phyloP scores from a whole-genome alignment of 35 echinoderm and acorn worm genomes.

The Amphiura filiformis region DNA sequence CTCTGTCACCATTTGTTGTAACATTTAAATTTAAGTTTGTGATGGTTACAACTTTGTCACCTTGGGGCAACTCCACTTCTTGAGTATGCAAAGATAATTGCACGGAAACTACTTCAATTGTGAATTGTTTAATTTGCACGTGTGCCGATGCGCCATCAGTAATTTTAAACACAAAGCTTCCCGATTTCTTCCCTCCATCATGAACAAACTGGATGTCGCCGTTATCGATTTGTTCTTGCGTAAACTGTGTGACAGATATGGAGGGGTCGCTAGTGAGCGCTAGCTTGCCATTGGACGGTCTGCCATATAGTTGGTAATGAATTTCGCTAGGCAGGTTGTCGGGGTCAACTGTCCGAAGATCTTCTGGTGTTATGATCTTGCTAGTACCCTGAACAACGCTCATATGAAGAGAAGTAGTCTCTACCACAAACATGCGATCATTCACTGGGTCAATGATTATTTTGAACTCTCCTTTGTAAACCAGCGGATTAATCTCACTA shows the following conservation, averaged over 20 bases:
- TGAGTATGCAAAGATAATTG: constrained; percentile 14
- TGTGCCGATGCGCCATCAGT: constrained; percentile 71
- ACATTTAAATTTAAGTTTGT: constrained; percentile 45
- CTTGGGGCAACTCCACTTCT: constrained; percentile 61
- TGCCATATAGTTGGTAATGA: constrained; percentile 44
- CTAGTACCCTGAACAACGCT: constrained; percentile 62
- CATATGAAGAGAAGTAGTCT: constrained; percentile 64
- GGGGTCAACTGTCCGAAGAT: constrained; percentile 61
- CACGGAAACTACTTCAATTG: constrained; percentile 59
- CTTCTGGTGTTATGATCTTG: constrained; percentile 40
- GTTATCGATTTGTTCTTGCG: constrained; percentile 78
- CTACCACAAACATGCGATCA: constrained; percentile 75
- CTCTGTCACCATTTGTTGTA: constrained; percentile 67
- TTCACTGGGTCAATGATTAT: constrained; percentile 76
- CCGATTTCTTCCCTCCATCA: constrained; percentile 55
- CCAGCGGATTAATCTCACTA: not conserved
- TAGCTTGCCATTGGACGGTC: constrained; percentile 75
- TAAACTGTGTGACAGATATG: constrained; percentile 44
- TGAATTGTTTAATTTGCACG: constrained; percentile 73
- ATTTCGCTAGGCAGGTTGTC: constrained; percentile 83
- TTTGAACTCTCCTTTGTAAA: constrained; percentile 43
- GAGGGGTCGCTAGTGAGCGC: constrained; percentile 21
- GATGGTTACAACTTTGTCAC: constrained; percentile 40
- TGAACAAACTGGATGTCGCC: constrained; percentile 66
- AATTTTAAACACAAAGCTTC: constrained; percentile 65